Percentiles rank a stretch among this genome's conserved stretches.
Evolutionary conservation across 2,113 vertebrate species (phyloP).

Genomic region (Toxotes jaculatrix): DNA sequence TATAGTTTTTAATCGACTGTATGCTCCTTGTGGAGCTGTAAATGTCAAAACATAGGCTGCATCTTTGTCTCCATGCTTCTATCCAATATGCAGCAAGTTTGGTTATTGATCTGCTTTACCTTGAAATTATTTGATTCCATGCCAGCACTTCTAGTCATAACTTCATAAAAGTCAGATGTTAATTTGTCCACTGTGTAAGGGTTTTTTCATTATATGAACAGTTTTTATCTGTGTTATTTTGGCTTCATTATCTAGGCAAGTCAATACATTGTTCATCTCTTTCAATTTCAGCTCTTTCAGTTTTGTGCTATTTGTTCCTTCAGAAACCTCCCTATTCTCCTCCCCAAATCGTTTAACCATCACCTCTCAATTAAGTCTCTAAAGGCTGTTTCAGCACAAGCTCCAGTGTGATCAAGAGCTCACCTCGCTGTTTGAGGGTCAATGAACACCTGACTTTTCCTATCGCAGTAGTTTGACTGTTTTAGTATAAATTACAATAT

Average conservation of each 20-base stretch:
- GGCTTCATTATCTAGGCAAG: neutral
- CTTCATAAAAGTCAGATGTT: neutral
- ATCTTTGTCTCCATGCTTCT: too few relatives aligned
- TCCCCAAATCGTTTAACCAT: slow-evolving; percentile 27
- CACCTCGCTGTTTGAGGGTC: neutral
- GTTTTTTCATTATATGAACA: neutral
- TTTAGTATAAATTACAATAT: neutral
- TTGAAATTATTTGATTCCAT: neutral
- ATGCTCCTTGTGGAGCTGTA: too few relatives aligned
- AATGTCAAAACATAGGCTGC: too few relatives aligned
- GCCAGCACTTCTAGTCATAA: too few relatives aligned
- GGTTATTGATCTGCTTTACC: too few relatives aligned
- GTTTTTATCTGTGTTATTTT: slow-evolving; percentile 3
- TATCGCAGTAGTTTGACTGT: neutral
- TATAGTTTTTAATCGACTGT: neutral
- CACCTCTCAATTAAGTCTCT: slow-evolving; percentile 17
- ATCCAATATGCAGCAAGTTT: too few relatives aligned
- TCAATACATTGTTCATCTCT: slow-evolving; percentile 9
- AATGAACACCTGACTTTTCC: neutral
- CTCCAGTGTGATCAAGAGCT: neutral
- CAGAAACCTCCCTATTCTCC: slow-evolving; percentile 7
- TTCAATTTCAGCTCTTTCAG: slow-evolving; percentile 2
- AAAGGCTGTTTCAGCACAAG: slow-evolving; percentile 3
- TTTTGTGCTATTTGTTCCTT: neutral
- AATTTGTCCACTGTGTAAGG: neutral